These are phyloP conservation scores for Orycteropus afer DNA, from an alignment of 2,113 vertebrate species.

Conservation along the genomic window DNA sequence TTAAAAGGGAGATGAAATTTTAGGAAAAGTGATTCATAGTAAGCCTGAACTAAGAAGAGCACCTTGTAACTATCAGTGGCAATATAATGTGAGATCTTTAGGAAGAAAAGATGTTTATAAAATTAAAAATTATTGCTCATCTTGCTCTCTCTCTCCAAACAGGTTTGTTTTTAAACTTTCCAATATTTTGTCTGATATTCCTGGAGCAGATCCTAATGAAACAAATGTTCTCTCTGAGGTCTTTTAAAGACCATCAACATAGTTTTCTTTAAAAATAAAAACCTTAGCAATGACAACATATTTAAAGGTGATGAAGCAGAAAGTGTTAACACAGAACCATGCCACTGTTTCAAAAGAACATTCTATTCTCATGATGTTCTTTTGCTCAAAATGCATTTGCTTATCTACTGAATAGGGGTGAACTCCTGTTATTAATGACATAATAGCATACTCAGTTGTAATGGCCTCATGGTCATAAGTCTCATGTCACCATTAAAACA, in stretches of 20 bases:
- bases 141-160: not conserved
- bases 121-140: not conserved
- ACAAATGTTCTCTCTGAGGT: not conserved
- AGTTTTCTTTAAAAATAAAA: constrained; percentile 6
- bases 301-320: not conserved
- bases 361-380: not conserved
- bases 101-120: not conserved
- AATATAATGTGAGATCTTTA: not conserved
- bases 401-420: not conserved
- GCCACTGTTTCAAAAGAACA: not conserved
- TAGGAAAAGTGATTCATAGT: not conserved
- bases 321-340: not conserved
- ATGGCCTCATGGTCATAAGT: not conserved
- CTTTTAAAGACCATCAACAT: not conserved
- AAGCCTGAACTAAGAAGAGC: not conserved
- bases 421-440: not conserved
- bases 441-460: not conserved
- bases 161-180: not conserved
- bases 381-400: not conserved
- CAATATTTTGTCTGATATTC: not conserved
- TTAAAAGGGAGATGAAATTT: constrained; percentile 19
- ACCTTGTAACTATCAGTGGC: not conserved
- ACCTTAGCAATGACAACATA: not conserved
- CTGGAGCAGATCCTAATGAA: not conserved
- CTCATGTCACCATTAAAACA: not conserved